phyloP scores from a whole-genome alignment of 2,797 vertebrate genomes.

The Garrulus glandarius region DNA sequence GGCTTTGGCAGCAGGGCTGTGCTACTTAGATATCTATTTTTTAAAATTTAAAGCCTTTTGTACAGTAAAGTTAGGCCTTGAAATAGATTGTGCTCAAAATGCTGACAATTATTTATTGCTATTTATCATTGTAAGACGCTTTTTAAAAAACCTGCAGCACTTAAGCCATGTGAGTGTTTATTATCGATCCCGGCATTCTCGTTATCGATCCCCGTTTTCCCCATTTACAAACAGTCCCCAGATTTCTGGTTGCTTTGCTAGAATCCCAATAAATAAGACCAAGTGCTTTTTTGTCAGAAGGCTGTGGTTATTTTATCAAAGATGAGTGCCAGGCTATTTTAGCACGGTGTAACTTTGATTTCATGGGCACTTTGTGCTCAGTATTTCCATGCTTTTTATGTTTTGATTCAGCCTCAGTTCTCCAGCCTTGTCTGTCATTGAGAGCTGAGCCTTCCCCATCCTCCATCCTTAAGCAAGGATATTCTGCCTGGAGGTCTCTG shows the following conservation, averaged over 20 bases:
- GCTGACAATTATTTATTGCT: neutral
- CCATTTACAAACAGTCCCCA: neutral
- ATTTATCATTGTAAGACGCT: neutral
- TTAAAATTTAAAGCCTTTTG: neutral
- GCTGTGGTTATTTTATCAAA: neutral
- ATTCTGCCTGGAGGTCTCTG: fast-evolving
- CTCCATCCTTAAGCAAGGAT: neutral
- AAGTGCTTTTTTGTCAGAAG: neutral
- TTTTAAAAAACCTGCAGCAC: neutral
- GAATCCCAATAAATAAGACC: neutral
- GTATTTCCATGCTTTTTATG: neutral
- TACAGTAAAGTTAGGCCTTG: neutral
- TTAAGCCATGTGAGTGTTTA: neutral
- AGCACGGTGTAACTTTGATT: neutral
- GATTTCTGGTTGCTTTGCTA: neutral
- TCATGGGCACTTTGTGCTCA: neutral
- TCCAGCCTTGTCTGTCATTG: neutral
- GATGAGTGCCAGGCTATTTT: neutral
- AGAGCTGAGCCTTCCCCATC: neutral
- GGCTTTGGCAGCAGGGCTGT: neutral
- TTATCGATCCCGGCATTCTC: neutral
- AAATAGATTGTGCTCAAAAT: neutral
- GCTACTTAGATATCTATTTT: neutral
- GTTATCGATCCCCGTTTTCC: neutral
- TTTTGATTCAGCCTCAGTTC: neutral